These are phyloP conservation scores for Conus ventricosus DNA, from an alignment of 1,140 invertebrate genomes.

Conservation along the genomic window DNA sequence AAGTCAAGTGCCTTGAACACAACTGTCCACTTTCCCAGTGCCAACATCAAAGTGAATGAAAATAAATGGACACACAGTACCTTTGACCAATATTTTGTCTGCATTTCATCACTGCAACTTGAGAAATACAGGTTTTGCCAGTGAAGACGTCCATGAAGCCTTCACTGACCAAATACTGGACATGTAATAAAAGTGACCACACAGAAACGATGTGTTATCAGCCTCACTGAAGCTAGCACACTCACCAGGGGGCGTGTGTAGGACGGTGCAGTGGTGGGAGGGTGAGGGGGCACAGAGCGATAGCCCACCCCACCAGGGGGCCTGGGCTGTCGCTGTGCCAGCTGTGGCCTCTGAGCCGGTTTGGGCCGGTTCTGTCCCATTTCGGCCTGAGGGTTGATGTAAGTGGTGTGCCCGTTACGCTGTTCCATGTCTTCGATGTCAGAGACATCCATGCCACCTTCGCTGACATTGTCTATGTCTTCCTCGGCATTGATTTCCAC, in stretches of 20 bases:
- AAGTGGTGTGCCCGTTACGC: neutral
- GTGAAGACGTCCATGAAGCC: no score
- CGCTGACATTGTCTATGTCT: constrained; percentile 67
- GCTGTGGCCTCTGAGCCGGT: constrained; percentile 27
- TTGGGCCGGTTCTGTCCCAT: neutral
- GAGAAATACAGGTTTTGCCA: no score
- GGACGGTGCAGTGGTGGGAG: constrained; percentile 21
- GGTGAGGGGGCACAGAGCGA: neutral
- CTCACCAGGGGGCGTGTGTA: constrained; percentile 22
- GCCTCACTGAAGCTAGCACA: neutral
- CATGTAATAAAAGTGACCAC: no score
- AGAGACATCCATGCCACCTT: constrained; percentile 72
- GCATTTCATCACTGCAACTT: no score
- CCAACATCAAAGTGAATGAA: no score
- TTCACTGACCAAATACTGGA: no score
- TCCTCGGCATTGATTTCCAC: constrained; percentile 38
- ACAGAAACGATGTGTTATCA: no score
- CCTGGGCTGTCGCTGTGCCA: constrained; percentile 19
- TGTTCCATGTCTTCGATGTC: constrained; percentile 62
- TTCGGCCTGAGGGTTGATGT: neutral
- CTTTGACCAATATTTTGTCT: no score
- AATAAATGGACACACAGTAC: no score
- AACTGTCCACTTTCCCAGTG: no score
- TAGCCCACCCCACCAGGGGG: constrained; percentile 1
- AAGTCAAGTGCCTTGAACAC: no score